Evolutionary conservation across 2,888 invertebrate species (phyloP), one percentile per base, ranked within the genome.

Genomic region (Cephus runcator): DNA sequence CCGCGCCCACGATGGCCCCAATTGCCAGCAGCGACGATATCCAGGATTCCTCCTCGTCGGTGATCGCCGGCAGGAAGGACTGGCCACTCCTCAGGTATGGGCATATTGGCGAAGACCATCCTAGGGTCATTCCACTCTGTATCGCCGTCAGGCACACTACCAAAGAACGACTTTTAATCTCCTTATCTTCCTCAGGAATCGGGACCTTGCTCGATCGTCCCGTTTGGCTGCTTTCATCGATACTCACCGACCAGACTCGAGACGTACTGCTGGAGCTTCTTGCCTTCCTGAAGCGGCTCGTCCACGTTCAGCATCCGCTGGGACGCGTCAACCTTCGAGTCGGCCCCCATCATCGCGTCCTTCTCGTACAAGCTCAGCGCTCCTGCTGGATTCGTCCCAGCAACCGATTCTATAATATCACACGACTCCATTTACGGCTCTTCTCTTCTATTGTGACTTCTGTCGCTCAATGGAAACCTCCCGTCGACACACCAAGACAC

Each of bases 51-150:
- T 87, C 77, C 40, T 77, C 85, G 0, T 85, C 87, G 30, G 83
- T 83, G 35, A 87, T 12, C 34, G 76, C 75, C 6, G n/a, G 31
- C 1, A 88, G 79, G 77, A 89, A 88, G 9, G 88, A 86, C 15
- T 83, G 80, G 12, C 81, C 71, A 1, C 85, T 84, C 11, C 76
- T 79, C 33, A 90, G 83, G 56, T 83, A 85, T 6, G 87, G 88
- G 34, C 87, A 78, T 11, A 86, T 85, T 40, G 90, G 90, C 6
- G 90, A 88, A 56, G 90, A 89, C 90, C 90, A 90, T 31, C 86
- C 87, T 35, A 90, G 80, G 75, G 85, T 86, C 83, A 90, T 88
- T 12, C 90, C 90, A 69, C 87, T 86, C 80, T 90, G 89, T 79
- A 88, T 86, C 75, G 88, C 89, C 77, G 87, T 85, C 36, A 89